phyloP scores from a whole-genome alignment of 2,888 invertebrate genomes.

The Geotrupes spiniger region DNA sequence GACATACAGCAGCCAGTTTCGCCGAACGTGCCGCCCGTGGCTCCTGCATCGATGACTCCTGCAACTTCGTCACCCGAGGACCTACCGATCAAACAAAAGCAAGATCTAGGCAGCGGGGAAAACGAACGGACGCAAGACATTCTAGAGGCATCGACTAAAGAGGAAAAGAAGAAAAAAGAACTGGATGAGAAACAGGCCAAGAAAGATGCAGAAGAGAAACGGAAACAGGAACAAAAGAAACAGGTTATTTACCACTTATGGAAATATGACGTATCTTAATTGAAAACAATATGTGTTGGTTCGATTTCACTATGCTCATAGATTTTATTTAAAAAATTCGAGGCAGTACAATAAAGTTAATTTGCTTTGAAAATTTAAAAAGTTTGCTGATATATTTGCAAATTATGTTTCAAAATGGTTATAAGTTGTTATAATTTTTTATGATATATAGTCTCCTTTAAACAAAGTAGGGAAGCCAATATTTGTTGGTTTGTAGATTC shows the following conservation, averaged over 20 bases:
- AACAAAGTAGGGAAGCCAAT: too few relatives aligned
- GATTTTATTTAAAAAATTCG: constrained; percentile 5
- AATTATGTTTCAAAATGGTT: too few relatives aligned
- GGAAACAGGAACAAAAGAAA: constrained; percentile 53
- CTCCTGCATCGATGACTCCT: constrained; percentile 15
- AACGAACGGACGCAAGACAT: constrained; percentile 31
- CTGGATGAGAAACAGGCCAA: constrained; percentile 50
- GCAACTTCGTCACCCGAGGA: constrained; percentile 18
- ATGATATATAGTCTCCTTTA: too few relatives aligned
- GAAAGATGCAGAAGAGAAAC: constrained; percentile 53
- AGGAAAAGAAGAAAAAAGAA: constrained; percentile 53
- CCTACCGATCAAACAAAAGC: not conserved
- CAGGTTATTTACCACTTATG: too few relatives aligned
- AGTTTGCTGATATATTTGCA: too few relatives aligned
- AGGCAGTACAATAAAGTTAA: too few relatives aligned
- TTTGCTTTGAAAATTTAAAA: too few relatives aligned
- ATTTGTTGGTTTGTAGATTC: too few relatives aligned
- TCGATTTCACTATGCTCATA: too few relatives aligned
- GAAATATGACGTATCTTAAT: too few relatives aligned
- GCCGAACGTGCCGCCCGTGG: constrained; percentile 21
- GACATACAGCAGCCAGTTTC: constrained; percentile 37
- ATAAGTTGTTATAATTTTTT: too few relatives aligned
- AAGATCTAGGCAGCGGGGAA: constrained; percentile 20
- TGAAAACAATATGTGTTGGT: too few relatives aligned
- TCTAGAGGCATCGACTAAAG: constrained; percentile 49